These are phyloP conservation scores for Microcebus jonahi DNA, from an alignment of 2,113 vertebrate genomes.

Conservation along the genomic window DNA sequence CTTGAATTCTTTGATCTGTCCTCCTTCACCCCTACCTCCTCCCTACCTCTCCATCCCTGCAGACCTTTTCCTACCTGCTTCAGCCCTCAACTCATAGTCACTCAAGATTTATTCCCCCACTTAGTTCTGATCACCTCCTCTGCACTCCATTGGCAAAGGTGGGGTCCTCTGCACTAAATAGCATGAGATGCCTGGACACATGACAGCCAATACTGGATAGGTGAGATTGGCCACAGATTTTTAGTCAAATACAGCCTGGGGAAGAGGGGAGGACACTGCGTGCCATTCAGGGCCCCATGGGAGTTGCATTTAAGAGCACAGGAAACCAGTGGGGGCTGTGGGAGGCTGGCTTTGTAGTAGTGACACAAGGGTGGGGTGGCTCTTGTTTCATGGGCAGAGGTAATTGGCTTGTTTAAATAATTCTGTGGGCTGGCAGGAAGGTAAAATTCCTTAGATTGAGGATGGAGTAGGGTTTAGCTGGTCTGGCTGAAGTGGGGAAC, in stretches of 20 bases:
- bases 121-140: not conserved
- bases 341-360: not conserved
- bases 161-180: not conserved
- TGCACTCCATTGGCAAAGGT: not conserved
- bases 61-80: not conserved
- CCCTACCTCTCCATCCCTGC: accelerated
- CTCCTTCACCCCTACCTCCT: not conserved
- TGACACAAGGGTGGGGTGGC: not conserved
- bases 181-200: not conserved
- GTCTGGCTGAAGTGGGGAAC: not conserved
- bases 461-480: not conserved
- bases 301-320: not conserved
- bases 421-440: not conserved
- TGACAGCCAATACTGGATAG: not conserved
- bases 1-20: not conserved
- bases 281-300: not conserved
- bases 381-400: not conserved
- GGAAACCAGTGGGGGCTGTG: not conserved
- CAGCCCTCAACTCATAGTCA: not conserved
- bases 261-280: not conserved
- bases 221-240: not conserved
- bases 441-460: not conserved
- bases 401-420: not conserved
- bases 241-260: not conserved
- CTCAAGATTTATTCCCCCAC: not conserved